These are phyloP conservation scores for Erebia ligea DNA, from an alignment of 2,888 invertebrate genomes.

Conservation along the genomic window DNA sequence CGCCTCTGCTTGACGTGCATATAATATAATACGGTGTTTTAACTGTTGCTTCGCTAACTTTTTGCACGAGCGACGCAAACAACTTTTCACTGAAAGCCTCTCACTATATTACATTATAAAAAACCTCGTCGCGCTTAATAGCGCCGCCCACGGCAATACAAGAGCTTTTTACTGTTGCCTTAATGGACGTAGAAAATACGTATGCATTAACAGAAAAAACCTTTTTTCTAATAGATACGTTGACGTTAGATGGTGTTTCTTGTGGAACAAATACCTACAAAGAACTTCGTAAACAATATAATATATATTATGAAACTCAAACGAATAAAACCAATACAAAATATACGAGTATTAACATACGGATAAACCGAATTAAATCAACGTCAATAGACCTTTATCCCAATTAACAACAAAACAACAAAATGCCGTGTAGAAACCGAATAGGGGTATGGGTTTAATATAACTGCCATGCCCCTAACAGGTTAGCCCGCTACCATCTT, in stretches of 20 bases:
- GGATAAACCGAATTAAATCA: too few species aligned
- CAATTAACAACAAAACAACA: too few species aligned
- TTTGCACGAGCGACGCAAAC: conserved; percentile 16
- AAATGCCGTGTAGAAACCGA: too few species aligned
- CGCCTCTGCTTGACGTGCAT: neutral
- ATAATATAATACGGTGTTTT: conserved; percentile 14
- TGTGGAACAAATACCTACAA: neutral
- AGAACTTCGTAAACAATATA: neutral
- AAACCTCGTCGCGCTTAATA: conserved; percentile 26
- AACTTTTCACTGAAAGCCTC: conserved; percentile 27
- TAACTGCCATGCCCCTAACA: too few species aligned
- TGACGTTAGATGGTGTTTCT: neutral
- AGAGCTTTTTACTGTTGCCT: conserved; percentile 33
- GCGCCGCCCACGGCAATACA: conserved; percentile 30
- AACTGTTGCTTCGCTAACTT: conserved; percentile 19
- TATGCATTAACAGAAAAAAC: conserved; percentile 20
- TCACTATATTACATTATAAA: conserved; percentile 31
- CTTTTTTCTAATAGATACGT: conserved; percentile 5
- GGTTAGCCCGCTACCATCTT: too few species aligned
- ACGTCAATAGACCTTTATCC: too few species aligned
- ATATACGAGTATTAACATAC: too few species aligned
- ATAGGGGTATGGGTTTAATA: too few species aligned
- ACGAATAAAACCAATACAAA: too few species aligned
- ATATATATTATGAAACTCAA: too few species aligned
- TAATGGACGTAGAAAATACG: conserved; percentile 32